These are phyloP conservation scores for Carassius gibelio DNA, from an alignment of 2,113 vertebrate species.

Conservation along the genomic window DNA sequence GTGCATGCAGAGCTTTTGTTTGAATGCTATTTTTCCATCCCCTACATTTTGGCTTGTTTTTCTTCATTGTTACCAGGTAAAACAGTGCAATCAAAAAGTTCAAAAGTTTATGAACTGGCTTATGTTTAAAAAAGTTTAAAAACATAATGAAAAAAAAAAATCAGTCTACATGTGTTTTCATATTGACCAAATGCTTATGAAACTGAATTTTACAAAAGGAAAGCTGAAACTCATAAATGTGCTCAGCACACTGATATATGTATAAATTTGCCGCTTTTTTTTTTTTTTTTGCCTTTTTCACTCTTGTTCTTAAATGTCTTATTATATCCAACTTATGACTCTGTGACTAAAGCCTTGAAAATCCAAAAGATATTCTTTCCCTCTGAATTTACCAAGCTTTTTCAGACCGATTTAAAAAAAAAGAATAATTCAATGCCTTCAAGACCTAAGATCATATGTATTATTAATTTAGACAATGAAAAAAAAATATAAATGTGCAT, in stretches of 20 bases:
- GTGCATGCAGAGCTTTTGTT: constrained; percentile 38
- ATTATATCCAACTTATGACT: background rate
- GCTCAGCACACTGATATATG: background rate
- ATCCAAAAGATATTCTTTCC: background rate
- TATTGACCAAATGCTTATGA: background rate
- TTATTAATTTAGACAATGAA: background rate
- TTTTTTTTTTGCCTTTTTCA: background rate
- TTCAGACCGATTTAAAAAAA: no score
- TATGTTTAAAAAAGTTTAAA: background rate
- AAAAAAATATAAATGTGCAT: background rate
- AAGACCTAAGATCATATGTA: background rate
- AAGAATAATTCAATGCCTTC: background rate
- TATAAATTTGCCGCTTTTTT: background rate
- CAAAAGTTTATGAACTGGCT: background rate
- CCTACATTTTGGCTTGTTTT: background rate
- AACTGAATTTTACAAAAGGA: background rate
- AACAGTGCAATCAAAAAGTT: background rate
- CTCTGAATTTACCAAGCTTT: background rate
- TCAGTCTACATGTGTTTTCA: background rate
- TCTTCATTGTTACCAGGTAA: background rate
- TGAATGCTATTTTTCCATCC: constrained; percentile 23
- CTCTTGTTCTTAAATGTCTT: background rate
- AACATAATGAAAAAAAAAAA: background rate
- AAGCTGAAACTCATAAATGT: background rate
- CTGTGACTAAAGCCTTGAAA: background rate